Percentiles rank a stretch among this genome's conserved stretches.
Evolutionary conservation across 2,888 invertebrate genomes (phyloP).

Genomic region (Ophion slaviceki): DNA sequence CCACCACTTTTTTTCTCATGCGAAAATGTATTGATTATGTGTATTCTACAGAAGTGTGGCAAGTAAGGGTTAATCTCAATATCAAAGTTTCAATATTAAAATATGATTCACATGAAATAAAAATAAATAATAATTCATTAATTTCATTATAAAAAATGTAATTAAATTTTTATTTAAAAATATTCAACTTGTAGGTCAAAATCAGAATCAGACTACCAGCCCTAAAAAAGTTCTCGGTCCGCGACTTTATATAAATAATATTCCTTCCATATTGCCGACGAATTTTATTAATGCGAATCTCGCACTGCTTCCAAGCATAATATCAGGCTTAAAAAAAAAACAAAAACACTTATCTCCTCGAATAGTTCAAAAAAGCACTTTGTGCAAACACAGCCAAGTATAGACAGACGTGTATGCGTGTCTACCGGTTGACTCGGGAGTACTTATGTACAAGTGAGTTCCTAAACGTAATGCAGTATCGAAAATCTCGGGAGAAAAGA

Average conservation of each 20-base stretch:
- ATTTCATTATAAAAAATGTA: too few relatives aligned
- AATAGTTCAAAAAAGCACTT: not conserved
- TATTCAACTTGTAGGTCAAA: too few relatives aligned
- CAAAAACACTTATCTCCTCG: not conserved
- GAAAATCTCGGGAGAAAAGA: constrained; percentile 74
- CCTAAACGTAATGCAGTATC: constrained; percentile 67
- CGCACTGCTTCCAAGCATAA: not conserved
- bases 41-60: too few relatives aligned
- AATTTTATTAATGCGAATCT: not conserved
- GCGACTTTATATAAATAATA: not conserved
- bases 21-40: too few relatives aligned
- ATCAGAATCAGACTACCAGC: too few relatives aligned
- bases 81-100: too few relatives aligned
- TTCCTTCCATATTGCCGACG: not conserved
- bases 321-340: not conserved
- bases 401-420: not conserved
- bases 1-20: too few relatives aligned
- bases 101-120: too few relatives aligned
- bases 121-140: too few relatives aligned
- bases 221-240: too few relatives aligned
- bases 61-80: too few relatives aligned
- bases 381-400: not conserved
- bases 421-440: not conserved
- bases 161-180: too few relatives aligned
- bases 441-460: not conserved